Percentiles rank a stretch among this genome's conserved stretches.
These are phyloP conservation scores for Tortrix viridana DNA, from an alignment of 2,888 invertebrate species.

Conservation along the genomic window DNA sequence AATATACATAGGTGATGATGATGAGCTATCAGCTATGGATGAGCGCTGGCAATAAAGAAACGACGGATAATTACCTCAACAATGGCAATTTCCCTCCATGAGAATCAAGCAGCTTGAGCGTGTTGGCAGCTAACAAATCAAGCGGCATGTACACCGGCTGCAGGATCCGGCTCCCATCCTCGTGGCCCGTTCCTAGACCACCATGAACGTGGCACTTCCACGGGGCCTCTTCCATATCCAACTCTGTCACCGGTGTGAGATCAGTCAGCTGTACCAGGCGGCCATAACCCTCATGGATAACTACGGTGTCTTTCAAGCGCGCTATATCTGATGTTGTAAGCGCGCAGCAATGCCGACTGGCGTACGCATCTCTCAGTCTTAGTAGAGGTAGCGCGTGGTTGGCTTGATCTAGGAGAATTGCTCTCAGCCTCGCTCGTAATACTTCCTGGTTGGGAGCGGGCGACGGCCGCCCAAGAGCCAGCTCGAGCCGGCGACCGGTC, in stretches of 20 bases:
- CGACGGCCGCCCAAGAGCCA: conserved; percentile 86
- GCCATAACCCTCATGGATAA: conserved; percentile 74
- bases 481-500: conserved; percentile 90
- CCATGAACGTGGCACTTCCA: conserved; percentile 83
- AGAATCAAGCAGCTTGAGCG: conserved; percentile 87
- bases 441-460: conserved; percentile 86
- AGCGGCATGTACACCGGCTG: conserved; percentile 88
- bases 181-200: conserved; percentile 59
- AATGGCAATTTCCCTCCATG: conserved; percentile 92
- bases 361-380: conserved; percentile 92
- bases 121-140: conserved; percentile 85
- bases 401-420: conserved; percentile 90
- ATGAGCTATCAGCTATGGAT: too few species aligned
- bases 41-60: conserved; percentile 2
- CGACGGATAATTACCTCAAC: conserved; percentile 84
- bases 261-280: conserved; percentile 74
- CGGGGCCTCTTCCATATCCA: conserved; percentile 74
- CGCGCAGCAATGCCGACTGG: conserved; percentile 90
- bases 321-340: conserved; percentile 89
- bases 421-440: conserved; percentile 87
- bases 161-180: conserved; percentile 82
- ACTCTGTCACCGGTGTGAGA: conserved; percentile 61
- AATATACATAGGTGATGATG: too few species aligned
- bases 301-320: conserved; percentile 89
- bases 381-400: conserved; percentile 90